Evolutionary conservation across 2,797 vertebrate genomes (phyloP).

Genomic region (Artibeus jamaicensis): DNA sequence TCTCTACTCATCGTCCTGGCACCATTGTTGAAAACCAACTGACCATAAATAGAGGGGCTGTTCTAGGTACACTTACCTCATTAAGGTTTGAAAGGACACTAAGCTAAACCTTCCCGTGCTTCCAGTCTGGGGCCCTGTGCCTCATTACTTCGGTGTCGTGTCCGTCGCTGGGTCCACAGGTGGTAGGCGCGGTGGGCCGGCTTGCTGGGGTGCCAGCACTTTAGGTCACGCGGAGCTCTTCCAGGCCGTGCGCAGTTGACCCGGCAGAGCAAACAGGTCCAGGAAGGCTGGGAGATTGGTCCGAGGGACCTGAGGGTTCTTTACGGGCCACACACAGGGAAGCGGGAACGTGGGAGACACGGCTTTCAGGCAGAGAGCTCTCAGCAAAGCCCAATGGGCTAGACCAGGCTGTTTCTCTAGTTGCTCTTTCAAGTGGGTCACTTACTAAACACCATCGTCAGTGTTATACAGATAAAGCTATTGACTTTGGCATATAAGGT

Average conservation of each 20-base stretch:
- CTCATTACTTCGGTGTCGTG: too few species aligned
- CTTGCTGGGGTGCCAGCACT: not conserved
- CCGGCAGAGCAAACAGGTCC: not conserved
- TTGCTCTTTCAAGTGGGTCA: not conserved
- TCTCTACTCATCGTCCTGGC: not conserved
- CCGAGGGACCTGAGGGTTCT: not conserved
- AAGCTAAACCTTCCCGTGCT: not conserved
- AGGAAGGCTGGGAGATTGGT: not conserved
- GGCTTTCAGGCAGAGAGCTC: not conserved
- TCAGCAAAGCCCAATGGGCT: not conserved
- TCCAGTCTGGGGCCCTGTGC: not conserved
- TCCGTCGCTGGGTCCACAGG: not conserved
- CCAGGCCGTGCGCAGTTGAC: not conserved
- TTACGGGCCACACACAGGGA: not conserved
- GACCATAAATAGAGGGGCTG: not conserved
- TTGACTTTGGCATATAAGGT: not conserved
- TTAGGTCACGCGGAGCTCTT: not conserved
- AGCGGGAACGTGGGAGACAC: not conserved
- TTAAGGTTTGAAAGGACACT: not conserved
- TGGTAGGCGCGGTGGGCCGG: not conserved
- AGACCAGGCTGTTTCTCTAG: not conserved
- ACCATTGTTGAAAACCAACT: not conserved
- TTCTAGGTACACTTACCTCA: not conserved
- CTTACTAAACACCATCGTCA: not conserved
- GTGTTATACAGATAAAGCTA: not conserved